Percentiles rank a stretch among this genome's conserved stretches.
phyloP scores from a whole-genome alignment of 2,797 vertebrate species.

The Rhinichthys osculus region DNA sequence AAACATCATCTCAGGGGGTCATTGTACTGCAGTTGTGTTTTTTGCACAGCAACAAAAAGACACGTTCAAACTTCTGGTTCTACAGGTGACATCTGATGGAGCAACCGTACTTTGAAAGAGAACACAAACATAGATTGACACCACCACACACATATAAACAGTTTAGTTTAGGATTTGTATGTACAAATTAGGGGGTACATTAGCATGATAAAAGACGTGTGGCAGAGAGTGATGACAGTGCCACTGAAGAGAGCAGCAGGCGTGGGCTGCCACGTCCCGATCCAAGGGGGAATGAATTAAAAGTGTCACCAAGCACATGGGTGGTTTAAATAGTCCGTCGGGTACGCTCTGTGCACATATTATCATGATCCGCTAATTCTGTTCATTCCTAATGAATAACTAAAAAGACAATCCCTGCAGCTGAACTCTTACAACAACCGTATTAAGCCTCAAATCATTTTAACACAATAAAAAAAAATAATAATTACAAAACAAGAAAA shows the following conservation, averaged over 20 bases:
- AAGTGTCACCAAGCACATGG: conserved; percentile 26
- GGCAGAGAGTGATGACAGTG: conserved; percentile 45
- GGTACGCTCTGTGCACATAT: conserved; percentile 5
- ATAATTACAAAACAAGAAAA: not conserved
- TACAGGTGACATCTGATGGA: conserved; percentile 40
- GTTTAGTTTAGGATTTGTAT: conserved; percentile 29
- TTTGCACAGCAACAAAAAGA: not conserved
- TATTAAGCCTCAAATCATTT: not conserved
- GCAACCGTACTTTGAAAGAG: conserved; percentile 1
- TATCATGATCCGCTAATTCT: not conserved
- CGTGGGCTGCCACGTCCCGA: conserved; percentile 28
- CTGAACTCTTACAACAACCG: not conserved
- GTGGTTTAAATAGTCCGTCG: conserved; percentile 20
- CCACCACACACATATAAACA: conserved; percentile 16
- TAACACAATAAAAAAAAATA: not conserved
- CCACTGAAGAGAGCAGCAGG: conserved; percentile 34
- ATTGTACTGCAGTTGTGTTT: not conserved
- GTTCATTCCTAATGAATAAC: not conserved
- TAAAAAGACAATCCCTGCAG: conserved; percentile 8
- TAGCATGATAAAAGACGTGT: conserved; percentile 50
- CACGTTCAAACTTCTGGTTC: not conserved
- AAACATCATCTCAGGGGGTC: conserved; percentile 1
- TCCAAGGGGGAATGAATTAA: conserved; percentile 35
- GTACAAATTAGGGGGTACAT: conserved; percentile 43
- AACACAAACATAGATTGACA: conserved; percentile 5